phyloP scores from a whole-genome alignment of 2,113 vertebrate species.

The Proterorhinus semilunaris region DNA sequence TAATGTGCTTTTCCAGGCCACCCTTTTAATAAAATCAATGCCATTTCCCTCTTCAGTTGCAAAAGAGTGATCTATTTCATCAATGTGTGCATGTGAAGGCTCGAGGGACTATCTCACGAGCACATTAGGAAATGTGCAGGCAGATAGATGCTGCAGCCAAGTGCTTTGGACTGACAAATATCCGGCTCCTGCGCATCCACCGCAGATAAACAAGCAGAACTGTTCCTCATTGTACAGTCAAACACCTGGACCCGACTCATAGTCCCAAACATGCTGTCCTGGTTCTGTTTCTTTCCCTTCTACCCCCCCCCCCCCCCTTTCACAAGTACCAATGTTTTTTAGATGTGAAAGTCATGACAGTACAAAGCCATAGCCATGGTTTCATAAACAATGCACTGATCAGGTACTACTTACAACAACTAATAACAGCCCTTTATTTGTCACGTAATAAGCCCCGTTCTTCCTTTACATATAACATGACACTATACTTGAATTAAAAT shows the following conservation, averaged over 20 bases:
- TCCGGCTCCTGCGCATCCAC: neutral
- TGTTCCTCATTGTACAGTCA: conserved; percentile 2
- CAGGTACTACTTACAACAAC: no score
- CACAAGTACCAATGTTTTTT: neutral
- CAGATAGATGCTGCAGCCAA: conserved; percentile 42
- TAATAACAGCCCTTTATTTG: no score
- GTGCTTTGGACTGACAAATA: neutral
- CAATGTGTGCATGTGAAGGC: conserved; percentile 19
- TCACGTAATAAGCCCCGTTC: no score
- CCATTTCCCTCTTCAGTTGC: conserved; percentile 24
- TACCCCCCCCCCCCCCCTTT: no score
- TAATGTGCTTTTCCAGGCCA: conserved; percentile 23
- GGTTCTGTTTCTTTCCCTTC: neutral
- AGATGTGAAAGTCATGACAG: neutral
- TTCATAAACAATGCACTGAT: no score
- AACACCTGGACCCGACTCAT: neutral
- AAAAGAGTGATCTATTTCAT: conserved; percentile 39
- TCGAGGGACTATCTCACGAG: conserved; percentile 19
- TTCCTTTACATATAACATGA: neutral
- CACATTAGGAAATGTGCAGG: conserved; percentile 39
- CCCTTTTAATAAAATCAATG: conserved; percentile 52
- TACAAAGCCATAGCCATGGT: neutral
- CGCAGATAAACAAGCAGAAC: conserved; percentile 13
- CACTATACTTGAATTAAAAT: neutral
- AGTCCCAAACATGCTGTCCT: neutral